Evolutionary conservation across 1,140 invertebrate species (phyloP), one percentile per base, ranked within the genome.

Genomic region (Galleria mellonella): DNA sequence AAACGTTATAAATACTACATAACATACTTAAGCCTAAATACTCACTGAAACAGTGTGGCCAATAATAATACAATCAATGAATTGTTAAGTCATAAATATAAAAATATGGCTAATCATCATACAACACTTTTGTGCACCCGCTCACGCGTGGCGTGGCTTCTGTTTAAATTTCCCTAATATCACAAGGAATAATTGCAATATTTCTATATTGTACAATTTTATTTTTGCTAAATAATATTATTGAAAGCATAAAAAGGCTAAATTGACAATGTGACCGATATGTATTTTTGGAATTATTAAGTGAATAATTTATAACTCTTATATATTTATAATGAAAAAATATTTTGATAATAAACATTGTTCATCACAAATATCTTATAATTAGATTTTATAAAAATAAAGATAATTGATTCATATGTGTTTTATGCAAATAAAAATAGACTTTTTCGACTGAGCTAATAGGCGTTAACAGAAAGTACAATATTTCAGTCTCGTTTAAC

Each of bases 1-100:
- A 76, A 81, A 82, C 72, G 58, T 81, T 62, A 66, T 84, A 83
- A 84, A 81, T 74, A 84, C 81, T 84, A 83, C 68, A 77, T 79
- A 83, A 83, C 77, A 81, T 83, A 77, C 64, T 71, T 78, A 73
- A 69, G 62, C 60, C 69, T 82, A 81, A 64, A 75, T 45, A 73
- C 70, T 79, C 60, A 78, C 66, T 77, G 65, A 70, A 71, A 71
- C 67, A 76, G 68, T 61, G 62, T 64, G 53, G 60, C 60, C 45
- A 60, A 65, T 64, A 60, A 51, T 67, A 55, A 57, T 51, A 23
- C 17, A 56, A 51, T 41, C 56, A 68, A 64, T 68, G 69, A 65
- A 74, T 63, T 72, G 69, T 69, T 51, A 48, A 50, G 46, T 78
- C 47, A 56, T 68, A 73, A 81, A 75, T 81, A 79, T 67, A 72